Conservation (phyloP, 2,113 vertebrate genomes). For the Cynocephalus volans region DNA sequence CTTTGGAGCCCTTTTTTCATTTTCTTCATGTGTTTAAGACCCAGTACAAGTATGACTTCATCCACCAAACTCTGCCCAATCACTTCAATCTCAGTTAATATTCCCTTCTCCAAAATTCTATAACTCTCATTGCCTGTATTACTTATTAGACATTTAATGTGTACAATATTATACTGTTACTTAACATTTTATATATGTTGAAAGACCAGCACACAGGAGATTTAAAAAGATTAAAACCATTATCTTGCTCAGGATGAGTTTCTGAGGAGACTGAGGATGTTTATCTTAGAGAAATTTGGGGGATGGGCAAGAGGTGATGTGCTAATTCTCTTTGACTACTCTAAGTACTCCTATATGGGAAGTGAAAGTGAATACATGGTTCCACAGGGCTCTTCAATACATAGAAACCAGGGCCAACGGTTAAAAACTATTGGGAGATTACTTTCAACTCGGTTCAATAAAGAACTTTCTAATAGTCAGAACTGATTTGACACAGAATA, state of each 20-base stretch:
- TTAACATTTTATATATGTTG: neutral
- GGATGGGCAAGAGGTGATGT: neutral
- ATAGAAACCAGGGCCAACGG: neutral
- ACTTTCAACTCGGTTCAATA: neutral
- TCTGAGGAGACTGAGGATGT: neutral
- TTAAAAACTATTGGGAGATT: neutral
- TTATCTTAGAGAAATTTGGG: neutral
- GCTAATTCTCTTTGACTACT: neutral
- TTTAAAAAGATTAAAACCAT: conserved; percentile 31
- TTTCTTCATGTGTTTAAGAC: neutral
- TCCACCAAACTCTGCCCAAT: neutral
- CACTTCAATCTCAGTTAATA: neutral
- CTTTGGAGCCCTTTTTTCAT: neutral
- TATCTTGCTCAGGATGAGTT: neutral
- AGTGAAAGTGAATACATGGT: neutral
- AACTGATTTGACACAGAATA: conserved; percentile 10
- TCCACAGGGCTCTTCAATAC: neutral
- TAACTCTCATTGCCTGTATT: neutral
- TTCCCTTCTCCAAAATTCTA: neutral
- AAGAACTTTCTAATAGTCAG: neutral
- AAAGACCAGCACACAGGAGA: neutral
- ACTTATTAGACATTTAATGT: neutral
- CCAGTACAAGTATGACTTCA: neutral
- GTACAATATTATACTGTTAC: neutral
- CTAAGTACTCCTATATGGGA: neutral